Percentiles rank a stretch among this genome's conserved stretches.
phyloP scores from a whole-genome alignment of 2,113 vertebrate species.

The Pseudolaguvia tuberculata region DNA sequence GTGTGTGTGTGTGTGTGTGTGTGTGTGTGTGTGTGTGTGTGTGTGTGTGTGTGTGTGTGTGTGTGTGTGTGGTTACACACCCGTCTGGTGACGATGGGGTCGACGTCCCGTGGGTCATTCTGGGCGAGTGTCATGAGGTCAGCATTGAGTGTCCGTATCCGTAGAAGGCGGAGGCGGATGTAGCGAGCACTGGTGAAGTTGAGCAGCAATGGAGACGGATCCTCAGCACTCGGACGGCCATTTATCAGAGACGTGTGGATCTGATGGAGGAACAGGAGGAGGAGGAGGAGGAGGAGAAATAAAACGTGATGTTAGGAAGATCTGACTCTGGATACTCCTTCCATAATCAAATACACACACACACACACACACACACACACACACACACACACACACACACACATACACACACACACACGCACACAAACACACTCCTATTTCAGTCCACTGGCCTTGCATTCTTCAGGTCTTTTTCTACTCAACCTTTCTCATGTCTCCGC shows the following conservation, averaged over 20 bases:
- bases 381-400: background rate
- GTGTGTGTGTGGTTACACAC: conserved; percentile 60
- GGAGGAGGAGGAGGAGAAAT: background rate
- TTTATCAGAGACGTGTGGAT: conserved; percentile 96
- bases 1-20: background rate
- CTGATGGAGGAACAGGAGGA: conserved; percentile 58
- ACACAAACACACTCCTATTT: conserved; percentile 6
- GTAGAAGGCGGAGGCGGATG: conserved; percentile 86
- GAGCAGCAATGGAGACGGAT: conserved; percentile 81
- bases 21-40: no score
- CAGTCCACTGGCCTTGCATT: conserved; percentile 28
- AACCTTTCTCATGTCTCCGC: background rate
- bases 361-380: no score
- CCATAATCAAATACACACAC: no score
- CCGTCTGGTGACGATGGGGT: conserved; percentile 90
- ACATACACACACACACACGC: background rate
- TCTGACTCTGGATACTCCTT: no score
- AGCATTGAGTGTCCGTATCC: conserved; percentile 91
- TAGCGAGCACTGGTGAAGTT: conserved; percentile 94
- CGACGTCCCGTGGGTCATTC: conserved; percentile 79
- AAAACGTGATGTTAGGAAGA: no score
- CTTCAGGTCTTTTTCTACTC: no score
- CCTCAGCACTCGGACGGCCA: conserved; percentile 89
- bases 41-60: no score
- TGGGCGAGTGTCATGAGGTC: conserved; percentile 93